Conservation (phyloP, 2,797 vertebrate species). For the Microcaecilia unicolor region DNA sequence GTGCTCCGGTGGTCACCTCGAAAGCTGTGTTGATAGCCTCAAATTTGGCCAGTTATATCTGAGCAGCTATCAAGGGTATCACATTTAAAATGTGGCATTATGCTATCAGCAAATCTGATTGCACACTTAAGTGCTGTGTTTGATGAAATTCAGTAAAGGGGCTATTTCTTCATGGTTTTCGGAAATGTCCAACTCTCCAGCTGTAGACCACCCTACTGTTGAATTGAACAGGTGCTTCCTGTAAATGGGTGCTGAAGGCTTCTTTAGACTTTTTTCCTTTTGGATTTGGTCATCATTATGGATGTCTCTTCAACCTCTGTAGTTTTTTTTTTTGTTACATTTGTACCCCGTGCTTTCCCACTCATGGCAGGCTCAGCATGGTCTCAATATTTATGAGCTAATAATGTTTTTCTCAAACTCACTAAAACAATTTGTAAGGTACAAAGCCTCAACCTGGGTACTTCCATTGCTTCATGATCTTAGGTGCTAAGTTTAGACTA, state of each 20-base stretch:
- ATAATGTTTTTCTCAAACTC: too few relatives aligned
- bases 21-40: constrained; percentile 11
- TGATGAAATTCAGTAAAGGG: constrained; percentile 18
- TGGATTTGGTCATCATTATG: background rate
- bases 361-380: too few relatives aligned
- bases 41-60: constrained; percentile 3
- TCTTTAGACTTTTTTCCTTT: constrained; percentile 1
- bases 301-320: constrained; percentile 3
- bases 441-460: too few relatives aligned
- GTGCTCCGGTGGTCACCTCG: constrained; percentile 11
- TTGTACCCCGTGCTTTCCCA: too few relatives aligned
- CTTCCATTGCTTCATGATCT: too few relatives aligned
- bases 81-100: constrained; percentile 14
- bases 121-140: constrained; percentile 19
- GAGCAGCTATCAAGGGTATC: constrained; percentile 10
- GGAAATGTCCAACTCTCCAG: too few relatives aligned
- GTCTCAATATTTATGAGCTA: background rate
- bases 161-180: too few relatives aligned
- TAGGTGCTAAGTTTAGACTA: too few relatives aligned
- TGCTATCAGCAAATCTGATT: constrained; percentile 6
- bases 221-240: background rate
- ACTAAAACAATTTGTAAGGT: too few relatives aligned
- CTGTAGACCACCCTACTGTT: constrained; percentile 9
- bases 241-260: constrained; percentile 4
- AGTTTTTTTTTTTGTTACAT: too few relatives aligned